These are phyloP conservation scores for Luperina testacea DNA, from an alignment of 2,888 invertebrate genomes.

Conservation along the genomic window DNA sequence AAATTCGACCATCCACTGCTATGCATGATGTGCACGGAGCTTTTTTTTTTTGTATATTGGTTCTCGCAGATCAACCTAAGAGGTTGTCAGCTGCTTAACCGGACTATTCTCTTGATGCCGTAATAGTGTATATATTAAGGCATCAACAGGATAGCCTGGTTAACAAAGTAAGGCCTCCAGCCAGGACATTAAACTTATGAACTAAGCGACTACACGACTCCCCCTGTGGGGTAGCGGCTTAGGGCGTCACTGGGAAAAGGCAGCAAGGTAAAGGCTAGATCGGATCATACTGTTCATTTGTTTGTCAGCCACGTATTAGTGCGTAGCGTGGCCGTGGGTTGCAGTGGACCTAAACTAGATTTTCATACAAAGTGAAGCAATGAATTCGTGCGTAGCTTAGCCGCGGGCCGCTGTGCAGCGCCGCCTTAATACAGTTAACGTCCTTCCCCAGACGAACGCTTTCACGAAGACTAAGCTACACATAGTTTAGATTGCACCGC, in stretches of 20 bases:
- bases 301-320: background rate
- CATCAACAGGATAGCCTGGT: too few species aligned
- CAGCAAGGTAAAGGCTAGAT: background rate
- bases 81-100: background rate
- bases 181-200: too few species aligned
- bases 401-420: background rate
- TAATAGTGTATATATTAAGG: too few species aligned
- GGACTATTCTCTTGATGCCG: background rate
- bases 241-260: background rate
- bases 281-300: background rate
- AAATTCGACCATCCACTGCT: too few species aligned
- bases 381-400: too few species aligned
- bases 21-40: background rate
- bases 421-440: background rate
- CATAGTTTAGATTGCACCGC: too few species aligned
- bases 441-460: background rate
- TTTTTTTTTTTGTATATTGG: background rate
- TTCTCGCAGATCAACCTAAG: background rate
- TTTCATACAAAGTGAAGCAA: background rate
- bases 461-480: background rate
- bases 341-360: background rate
- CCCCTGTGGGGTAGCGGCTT: background rate
- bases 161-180: too few species aligned
- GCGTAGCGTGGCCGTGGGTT: too few species aligned
- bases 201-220: background rate